Base-by-base conservation (phyloP, 2,797 vertebrate species). In the Phalanger gymnotis region DNA sequence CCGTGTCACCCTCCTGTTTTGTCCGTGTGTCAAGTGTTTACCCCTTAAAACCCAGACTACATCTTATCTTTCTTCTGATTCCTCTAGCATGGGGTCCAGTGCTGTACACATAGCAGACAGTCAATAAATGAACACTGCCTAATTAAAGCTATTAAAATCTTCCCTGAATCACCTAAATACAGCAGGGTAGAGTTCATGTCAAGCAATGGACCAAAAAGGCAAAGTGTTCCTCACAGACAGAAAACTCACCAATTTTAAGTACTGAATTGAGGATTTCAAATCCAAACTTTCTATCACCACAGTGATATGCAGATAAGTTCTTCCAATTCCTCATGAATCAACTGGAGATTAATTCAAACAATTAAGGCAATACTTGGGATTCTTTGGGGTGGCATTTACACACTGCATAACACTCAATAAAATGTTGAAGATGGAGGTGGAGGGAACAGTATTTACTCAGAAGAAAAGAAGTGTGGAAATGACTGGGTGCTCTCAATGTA, bases 371-470 rank as follows among this genome's bases (percentile, higher is more conserved):
- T 81, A 73, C 92, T 52, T 54, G 73, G 58, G 94, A 91, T 31
- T 95, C 40, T 93, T 90, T 93, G n/a, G 66, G 61, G 58, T 58
- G 31, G 94, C 56, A 96, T 91, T 90, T 93, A 95, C 54, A 95
- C 2, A 94, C 25, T 87, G 40, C 14, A 22, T 10, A 47, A 51
- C 73, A 87, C 40, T 9, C 92, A 95, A 90, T 61, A 96, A 93
- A 97, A 61, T 93, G 89, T 4, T 87, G 40, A 87, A 87, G 25
- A 95, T 52, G 97, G 27, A 53, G 95, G 92, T 92, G 95, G 95
- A 95, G 95, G 58, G 95, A 94, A 91, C 90, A 81, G 96, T 53
- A 95, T 73, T n/a, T 92, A 94, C 94, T 94, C 81, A 97, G 96
- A 96, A 54, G 51, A 95, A 54, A 93, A 93, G 93, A 94, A 1